Conservation (phyloP, 1,140 invertebrate genomes). For the Ceratitis capitata region DNA sequence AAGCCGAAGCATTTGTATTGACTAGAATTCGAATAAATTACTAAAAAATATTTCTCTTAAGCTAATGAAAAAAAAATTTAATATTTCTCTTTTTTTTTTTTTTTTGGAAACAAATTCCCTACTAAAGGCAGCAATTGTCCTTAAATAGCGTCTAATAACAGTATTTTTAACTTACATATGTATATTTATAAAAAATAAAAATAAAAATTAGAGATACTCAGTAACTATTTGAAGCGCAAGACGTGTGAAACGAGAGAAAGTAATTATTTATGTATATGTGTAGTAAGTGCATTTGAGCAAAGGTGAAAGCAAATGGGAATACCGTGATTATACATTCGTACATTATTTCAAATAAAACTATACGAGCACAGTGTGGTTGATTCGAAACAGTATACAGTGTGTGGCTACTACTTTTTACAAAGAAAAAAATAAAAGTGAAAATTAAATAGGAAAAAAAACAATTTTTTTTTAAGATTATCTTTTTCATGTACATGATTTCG, state of each 20-base stretch:
- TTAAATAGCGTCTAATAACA: no score
- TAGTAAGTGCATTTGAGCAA: background rate
- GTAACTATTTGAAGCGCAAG: background rate
- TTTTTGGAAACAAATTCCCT: no score
- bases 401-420: background rate
- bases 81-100: no score
- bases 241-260: background rate
- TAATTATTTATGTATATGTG: background rate
- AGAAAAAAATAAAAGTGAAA: background rate
- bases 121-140: no score
- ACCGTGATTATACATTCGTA: background rate
- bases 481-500: slow-evolving; percentile 29
- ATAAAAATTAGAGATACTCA: background rate
- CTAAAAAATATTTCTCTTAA: no score
- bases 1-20: no score
- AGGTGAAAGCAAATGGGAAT: background rate
- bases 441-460: background rate
- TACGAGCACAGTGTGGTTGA: background rate
- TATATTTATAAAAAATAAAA: background rate
- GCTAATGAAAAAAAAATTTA: no score
- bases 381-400: background rate
- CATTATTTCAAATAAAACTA: background rate
- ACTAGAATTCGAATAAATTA: no score
- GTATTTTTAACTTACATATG: background rate
- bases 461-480: no score